These are phyloP conservation scores for Aurelia sp. DNA, from an alignment of 30 jellyfish, hydroid and myxozoan genomes.

Conservation along the genomic window DNA sequence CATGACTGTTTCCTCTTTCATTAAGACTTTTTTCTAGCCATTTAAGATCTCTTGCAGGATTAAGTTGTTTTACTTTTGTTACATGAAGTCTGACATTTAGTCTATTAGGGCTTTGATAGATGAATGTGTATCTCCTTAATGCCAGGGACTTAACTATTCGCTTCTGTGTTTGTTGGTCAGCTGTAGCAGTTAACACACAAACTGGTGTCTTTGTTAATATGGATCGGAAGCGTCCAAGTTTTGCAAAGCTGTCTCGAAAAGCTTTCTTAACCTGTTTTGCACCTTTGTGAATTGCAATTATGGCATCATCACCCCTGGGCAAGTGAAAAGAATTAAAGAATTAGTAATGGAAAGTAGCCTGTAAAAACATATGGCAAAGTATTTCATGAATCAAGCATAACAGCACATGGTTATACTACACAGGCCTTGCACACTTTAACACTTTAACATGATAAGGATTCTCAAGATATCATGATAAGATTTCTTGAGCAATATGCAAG, in stretches of 20 bases:
- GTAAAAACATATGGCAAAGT: too few relatives aligned
- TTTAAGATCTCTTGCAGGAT: too few relatives aligned
- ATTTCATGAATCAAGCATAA: too few relatives aligned
- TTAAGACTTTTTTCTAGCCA: conserved; percentile 1
- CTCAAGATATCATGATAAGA: too few relatives aligned
- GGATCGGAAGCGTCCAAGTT: conserved; percentile 9
- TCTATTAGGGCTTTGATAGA: conserved; percentile 1
- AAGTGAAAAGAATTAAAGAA: neutral
- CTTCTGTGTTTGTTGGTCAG: neutral
- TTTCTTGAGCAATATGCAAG: too few relatives aligned
- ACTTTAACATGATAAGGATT: too few relatives aligned
- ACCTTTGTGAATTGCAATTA: neutral
- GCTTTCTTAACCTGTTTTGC: neutral
- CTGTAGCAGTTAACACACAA: conserved; percentile 10
- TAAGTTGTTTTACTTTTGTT: conserved; percentile 9
- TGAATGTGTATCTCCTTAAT: neutral
- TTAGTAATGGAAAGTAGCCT: too few relatives aligned
- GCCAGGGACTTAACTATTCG: conserved; percentile 14
- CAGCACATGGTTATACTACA: too few relatives aligned
- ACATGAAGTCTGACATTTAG: neutral
- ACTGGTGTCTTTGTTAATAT: conserved; percentile 5
- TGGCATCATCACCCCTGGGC: neutral
- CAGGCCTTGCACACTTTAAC: too few relatives aligned
- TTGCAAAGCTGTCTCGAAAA: conserved; percentile 5
- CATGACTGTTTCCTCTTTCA: conserved; percentile 10